A percentile compares a stretch with the other conserved stretches of the same genome.
phyloP scores from a whole-genome alignment of 2,113 vertebrate species.

The Acanthisitta chloris region DNA sequence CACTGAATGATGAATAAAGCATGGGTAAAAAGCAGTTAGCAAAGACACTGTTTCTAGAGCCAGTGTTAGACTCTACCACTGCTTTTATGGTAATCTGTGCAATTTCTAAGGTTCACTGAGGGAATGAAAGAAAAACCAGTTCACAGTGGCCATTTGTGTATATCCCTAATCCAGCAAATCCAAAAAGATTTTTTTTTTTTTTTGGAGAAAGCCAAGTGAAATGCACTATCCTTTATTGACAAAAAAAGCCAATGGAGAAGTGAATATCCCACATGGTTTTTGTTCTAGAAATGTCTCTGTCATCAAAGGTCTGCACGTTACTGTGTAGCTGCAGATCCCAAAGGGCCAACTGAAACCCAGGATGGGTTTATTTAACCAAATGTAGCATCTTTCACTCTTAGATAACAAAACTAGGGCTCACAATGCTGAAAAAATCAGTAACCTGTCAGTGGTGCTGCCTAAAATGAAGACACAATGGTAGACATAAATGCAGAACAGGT shows the following conservation, averaged over 20 bases:
- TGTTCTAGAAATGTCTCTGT: neutral
- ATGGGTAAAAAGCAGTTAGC: neutral
- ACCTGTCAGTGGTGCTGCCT: neutral
- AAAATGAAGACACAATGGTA: neutral
- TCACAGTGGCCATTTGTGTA: neutral
- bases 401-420: neutral
- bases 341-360: neutral
- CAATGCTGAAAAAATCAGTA: neutral
- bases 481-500: neutral
- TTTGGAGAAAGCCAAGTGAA: neutral
- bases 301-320: fast-evolving
- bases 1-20: slow-evolving; percentile 3
- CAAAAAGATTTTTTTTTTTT: neutral
- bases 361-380: neutral
- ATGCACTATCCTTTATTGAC: neutral
- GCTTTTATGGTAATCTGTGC: neutral
- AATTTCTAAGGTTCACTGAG: neutral
- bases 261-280: fast-evolving
- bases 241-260: neutral
- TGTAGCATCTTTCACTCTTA: neutral
- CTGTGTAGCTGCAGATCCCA: neutral
- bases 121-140: neutral
- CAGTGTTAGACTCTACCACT: neutral
- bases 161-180: neutral
- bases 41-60: neutral